Evolutionary conservation across 2,113 vertebrate species (phyloP).

Genomic region (Leucosticte australis): DNA sequence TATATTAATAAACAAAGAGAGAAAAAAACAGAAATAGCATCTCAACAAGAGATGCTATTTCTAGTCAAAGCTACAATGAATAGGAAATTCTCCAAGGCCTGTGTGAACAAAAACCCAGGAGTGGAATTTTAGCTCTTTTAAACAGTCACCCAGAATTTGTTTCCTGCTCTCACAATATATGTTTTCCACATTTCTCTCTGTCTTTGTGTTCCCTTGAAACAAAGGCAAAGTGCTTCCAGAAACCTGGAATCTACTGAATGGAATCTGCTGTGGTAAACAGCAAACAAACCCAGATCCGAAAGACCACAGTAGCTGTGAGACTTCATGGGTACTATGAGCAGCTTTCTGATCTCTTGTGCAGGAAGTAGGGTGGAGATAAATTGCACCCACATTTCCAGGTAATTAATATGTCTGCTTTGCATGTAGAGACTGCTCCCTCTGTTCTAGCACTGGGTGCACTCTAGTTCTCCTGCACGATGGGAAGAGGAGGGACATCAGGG

Average conservation of each 20-base stretch:
- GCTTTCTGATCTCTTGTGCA: not conserved
- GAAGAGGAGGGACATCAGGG: not conserved
- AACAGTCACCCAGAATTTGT: not conserved
- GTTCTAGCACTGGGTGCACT: not conserved
- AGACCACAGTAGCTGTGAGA: not conserved
- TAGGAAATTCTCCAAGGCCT: not conserved
- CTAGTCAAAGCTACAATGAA: not conserved
- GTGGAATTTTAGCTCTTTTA: not conserved
- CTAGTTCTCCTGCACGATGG: accelerated
- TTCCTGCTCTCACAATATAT: not conserved
- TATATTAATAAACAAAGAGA: not conserved
- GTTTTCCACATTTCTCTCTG: not conserved
- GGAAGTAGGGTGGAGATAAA: not conserved
- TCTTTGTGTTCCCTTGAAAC: not conserved
- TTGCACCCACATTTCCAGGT: not conserved
- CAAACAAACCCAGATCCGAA: not conserved
- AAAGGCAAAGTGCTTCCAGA: not conserved
- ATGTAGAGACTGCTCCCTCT: not conserved
- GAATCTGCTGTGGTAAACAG: not conserved
- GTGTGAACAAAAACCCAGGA: not conserved
- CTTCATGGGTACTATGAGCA: not conserved
- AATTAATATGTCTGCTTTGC: not conserved
- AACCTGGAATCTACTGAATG: not conserved
- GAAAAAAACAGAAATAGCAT: not conserved
- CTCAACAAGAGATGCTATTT: not conserved